These are phyloP conservation scores for Ligdia adustata DNA, from an alignment of 2,888 invertebrate genomes.

Conservation along the genomic window DNA sequence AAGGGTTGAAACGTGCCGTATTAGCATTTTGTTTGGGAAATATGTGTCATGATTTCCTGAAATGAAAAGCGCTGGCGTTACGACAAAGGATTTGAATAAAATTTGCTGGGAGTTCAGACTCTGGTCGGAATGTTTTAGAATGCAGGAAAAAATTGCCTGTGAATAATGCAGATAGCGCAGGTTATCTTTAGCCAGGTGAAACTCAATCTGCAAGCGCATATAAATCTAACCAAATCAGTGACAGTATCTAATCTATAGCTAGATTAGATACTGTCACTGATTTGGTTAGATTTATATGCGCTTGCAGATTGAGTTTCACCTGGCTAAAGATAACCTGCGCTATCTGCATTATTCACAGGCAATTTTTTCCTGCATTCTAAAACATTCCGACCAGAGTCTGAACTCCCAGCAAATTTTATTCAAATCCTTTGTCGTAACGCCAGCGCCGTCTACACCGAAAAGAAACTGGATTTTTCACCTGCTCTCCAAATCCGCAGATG, in stretches of 20 bases:
- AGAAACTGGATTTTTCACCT: constrained; percentile 23
- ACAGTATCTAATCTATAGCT: no score
- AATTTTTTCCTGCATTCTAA: no score
- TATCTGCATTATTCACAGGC: no score
- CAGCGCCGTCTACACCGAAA: constrained; percentile 3
- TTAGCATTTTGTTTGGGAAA: constrained; percentile 4
- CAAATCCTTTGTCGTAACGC: background rate
- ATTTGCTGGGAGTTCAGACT: no score
- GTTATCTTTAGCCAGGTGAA: background rate
- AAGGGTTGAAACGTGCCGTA: background rate
- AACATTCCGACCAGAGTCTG: constrained; percentile 2
- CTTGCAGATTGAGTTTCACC: background rate
- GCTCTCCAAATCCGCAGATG: constrained; percentile 26
- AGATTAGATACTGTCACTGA: no score
- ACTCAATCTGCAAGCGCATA: background rate
- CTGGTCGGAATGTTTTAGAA: constrained; percentile 1
- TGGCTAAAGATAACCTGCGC: background rate
- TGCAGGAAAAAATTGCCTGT: no score
- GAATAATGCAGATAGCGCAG: no score
- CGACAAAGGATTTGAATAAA: background rate
- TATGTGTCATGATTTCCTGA: background rate
- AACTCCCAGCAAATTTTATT: background rate
- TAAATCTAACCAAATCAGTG: no score
- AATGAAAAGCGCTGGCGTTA: background rate
- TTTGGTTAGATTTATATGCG: no score